These are phyloP conservation scores for Rotaria macrura DNA, from an alignment of 2,888 invertebrate species.

Conservation along the genomic window DNA sequence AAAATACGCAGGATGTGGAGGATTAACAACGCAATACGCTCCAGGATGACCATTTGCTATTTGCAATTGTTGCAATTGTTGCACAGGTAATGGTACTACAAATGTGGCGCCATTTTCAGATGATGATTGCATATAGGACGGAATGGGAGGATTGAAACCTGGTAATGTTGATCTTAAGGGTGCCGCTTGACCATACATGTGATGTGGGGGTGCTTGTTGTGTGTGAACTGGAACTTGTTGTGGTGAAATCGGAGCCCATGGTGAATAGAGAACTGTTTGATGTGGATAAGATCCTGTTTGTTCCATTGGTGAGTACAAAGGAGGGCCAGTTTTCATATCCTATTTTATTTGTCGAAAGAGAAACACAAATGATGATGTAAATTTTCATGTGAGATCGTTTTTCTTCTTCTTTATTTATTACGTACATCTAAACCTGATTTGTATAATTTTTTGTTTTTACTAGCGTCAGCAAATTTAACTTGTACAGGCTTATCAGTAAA, in stretches of 20 bases:
- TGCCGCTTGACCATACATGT: neutral
- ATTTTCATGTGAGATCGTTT: neutral
- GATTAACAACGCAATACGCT: conserved; percentile 10
- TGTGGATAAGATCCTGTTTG: neutral
- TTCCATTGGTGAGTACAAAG: neutral
- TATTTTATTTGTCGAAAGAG: neutral
- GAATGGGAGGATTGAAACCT: neutral
- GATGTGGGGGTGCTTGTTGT: neutral
- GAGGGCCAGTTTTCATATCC: conserved; percentile 12
- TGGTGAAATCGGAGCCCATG: neutral
- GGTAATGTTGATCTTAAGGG: neutral
- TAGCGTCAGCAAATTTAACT: conserved; percentile 20
- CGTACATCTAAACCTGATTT: neutral
- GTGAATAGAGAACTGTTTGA: neutral
- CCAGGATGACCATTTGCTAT: neutral
- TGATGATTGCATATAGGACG: neutral
- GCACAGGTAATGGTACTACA: neutral
- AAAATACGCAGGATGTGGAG: neutral
- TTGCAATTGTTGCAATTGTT: conserved; percentile 13
- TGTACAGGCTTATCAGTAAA: conserved; percentile 9
- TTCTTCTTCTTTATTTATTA: too few species aligned
- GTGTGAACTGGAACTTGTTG: neutral
- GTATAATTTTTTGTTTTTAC: conserved; percentile 14
- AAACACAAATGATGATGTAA: neutral
- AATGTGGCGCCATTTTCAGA: neutral